Evolutionary conservation across 1,140 invertebrate species (phyloP).

Genomic region (Cydia pomonella): DNA sequence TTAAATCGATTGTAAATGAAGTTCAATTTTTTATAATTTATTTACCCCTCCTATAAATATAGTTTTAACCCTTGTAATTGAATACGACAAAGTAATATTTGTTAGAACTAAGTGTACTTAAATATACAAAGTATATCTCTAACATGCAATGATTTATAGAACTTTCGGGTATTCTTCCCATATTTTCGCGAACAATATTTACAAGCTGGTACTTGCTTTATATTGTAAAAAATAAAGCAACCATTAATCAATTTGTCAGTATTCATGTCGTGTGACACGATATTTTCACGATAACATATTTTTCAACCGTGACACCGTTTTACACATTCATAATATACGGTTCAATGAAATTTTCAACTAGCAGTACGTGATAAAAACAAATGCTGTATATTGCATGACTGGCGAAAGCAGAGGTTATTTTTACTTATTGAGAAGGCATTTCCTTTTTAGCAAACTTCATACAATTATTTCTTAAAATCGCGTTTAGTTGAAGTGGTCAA

Average conservation of each 20-base stretch:
- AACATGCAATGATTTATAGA: not conserved
- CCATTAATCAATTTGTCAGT: constrained; percentile 17
- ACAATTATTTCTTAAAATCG: too few species aligned
- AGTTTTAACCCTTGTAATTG: too few species aligned
- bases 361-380: not conserved
- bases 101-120: too few species aligned
- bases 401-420: not conserved
- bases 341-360: constrained; percentile 4
- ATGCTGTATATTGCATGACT: not conserved
- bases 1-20: too few species aligned
- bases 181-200: constrained; percentile 2
- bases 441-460: too few species aligned
- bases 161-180: not conserved
- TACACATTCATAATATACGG: constrained; percentile 14
- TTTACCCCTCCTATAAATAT: too few species aligned
- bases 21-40: too few species aligned
- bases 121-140: too few species aligned
- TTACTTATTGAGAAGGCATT: not conserved
- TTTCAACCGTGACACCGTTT: constrained; percentile 12
- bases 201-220: constrained; percentile 11
- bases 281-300: constrained; percentile 7
- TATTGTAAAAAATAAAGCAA: constrained; percentile 3
- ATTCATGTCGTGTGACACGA: constrained; percentile 11
- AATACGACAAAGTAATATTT: too few species aligned
- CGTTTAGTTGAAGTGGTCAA: too few species aligned